Base-by-base conservation (phyloP, 1,140 invertebrate species). In the Homarus americanus region DNA sequence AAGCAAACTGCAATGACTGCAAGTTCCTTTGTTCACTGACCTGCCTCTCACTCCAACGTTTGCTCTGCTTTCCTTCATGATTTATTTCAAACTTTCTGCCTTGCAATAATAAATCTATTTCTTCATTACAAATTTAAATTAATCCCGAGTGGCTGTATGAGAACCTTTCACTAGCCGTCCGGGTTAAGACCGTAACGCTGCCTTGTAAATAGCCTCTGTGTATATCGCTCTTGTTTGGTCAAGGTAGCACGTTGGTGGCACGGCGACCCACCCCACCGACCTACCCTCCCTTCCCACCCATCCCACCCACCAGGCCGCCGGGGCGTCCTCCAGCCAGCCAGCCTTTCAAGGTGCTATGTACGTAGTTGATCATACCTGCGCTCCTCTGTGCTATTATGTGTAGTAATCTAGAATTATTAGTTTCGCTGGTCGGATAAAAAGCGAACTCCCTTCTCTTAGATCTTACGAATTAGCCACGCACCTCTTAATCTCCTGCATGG, bases 111-210 rank as follows among this genome's bases (percentile, higher is more conserved):
- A 69, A 32, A 32, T 69, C 28, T 69, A 32, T 69, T 69, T 32
- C 63, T 69, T 32, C 63, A 69, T 69, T 69, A 69, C n/a, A 17
- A 69, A 69, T 69, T 32, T 69, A 58, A 58, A 58, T 58, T 58
- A 58, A 58, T 58, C 15, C 53, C 20, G 53, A 58, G 53, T 58
- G 53, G 53, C n/a, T n/a, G n/a, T n/a, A n/a, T n/a, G 12, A 49
- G 53, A 58, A 20, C 53, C 17, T 58, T 3, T 17, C 53, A 58
- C 53, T 20, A 20, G 44, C 7, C 15, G 44, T 15, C 15, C 44
- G 9, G 44, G 53, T 3, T 24, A 4, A 20, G 10, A 15, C 53
- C 20, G 17, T 20, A 12, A 58, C 53, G 12, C 0, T 58, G 53
- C 24, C 20, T 4, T 15, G 5, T 20, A 20, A 20, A 58, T 69